These are phyloP conservation scores for Cirrhinus molitorella DNA, from an alignment of 2,797 vertebrate genomes.

Conservation along the genomic window DNA sequence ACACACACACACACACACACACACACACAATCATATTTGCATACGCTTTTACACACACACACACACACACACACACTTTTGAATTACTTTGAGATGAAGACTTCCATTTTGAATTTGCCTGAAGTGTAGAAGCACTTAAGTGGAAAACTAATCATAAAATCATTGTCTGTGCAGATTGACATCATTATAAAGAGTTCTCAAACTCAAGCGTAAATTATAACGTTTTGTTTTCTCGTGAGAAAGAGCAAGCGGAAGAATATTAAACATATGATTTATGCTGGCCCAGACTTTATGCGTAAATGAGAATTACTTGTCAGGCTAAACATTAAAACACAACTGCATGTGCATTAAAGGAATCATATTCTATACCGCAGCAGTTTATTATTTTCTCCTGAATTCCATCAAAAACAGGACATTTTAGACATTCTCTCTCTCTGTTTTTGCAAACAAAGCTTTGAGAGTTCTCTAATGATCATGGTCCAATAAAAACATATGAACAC, in stretches of 20 bases:
- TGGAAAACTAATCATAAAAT: conserved; percentile 42
- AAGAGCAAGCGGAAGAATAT: background rate
- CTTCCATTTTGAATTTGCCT: conserved; percentile 21
- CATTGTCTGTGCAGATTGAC: conserved; percentile 25
- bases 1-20: conserved; percentile 3
- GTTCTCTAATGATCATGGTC: no score
- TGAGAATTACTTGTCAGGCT: background rate
- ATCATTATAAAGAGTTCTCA: conserved; percentile 20
- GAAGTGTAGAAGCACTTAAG: conserved; percentile 23
- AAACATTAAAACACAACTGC: background rate
- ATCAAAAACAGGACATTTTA: background rate
- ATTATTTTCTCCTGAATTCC: background rate
- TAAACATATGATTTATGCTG: conserved; percentile 9
- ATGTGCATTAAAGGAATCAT: background rate
- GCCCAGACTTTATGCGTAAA: background rate
- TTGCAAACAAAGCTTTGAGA: background rate
- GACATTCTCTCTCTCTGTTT: background rate
- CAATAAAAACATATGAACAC: background rate
- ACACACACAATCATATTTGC: background rate
- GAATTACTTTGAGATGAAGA: conserved; percentile 30
- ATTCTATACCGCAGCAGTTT: background rate
- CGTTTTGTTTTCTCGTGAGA: background rate
- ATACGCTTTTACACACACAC: background rate
- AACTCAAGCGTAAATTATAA: conserved; percentile 13
- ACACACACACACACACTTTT: conserved; percentile 21